These are phyloP conservation scores for Ganaspis sp. DNA, from an alignment of 1,140 invertebrate species.

Conservation along the genomic window DNA sequence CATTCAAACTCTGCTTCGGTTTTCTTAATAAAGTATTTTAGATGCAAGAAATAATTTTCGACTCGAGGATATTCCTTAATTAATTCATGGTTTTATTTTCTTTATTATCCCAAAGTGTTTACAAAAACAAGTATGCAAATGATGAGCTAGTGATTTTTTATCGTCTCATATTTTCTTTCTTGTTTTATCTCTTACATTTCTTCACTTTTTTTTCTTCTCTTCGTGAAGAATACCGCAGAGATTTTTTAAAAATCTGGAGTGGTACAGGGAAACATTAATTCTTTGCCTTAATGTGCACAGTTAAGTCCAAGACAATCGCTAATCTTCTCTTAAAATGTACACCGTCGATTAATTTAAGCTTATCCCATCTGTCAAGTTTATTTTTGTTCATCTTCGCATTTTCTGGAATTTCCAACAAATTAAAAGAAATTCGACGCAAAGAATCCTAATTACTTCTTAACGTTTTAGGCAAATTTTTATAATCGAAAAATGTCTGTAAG, in stretches of 20 bases:
- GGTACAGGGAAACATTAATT: constrained; percentile 54
- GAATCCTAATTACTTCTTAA: too few relatives aligned
- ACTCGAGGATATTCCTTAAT: too few relatives aligned
- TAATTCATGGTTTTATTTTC: too few relatives aligned
- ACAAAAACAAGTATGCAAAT: too few relatives aligned
- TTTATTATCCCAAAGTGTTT: too few relatives aligned
- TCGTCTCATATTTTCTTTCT: not conserved
- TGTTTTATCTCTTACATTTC: not conserved
- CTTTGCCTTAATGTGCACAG: constrained; percentile 57
- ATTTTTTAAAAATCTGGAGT: constrained; percentile 34
- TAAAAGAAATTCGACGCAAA: not conserved
- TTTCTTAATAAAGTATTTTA: too few relatives aligned
- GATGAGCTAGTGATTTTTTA: too few relatives aligned
- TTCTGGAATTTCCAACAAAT: constrained; percentile 14
- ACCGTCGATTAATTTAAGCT: constrained; percentile 61
- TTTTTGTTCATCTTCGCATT: constrained; percentile 10
- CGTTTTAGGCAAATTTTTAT: too few relatives aligned
- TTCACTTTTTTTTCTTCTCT: not conserved
- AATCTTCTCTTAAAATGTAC: constrained; percentile 61
- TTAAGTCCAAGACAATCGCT: constrained; percentile 61
- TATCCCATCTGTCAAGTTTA: constrained; percentile 50
- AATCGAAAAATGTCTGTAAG: too few relatives aligned
- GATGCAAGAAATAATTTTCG: too few relatives aligned
- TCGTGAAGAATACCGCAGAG: not conserved
- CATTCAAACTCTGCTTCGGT: too few relatives aligned